Evolutionary conservation across 2,113 vertebrate genomes (phyloP).

Genomic region (Halichoerus grypus): DNA sequence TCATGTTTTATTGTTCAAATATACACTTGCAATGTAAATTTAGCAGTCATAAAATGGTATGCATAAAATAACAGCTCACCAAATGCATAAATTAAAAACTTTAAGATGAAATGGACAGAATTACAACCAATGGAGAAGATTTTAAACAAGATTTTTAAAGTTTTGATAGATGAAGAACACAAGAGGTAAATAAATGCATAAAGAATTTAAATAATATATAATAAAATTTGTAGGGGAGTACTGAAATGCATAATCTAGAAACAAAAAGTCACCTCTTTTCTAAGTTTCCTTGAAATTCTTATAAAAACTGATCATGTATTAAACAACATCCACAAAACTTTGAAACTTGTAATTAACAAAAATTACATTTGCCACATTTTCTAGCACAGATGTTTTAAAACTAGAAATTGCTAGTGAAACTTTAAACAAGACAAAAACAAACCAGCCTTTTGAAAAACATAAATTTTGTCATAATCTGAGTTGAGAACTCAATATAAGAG

Average conservation of each 20-base stretch:
- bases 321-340: slow-evolving; percentile 44
- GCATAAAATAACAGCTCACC: slow-evolving; percentile 56
- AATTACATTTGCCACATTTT: slow-evolving; percentile 39
- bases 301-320: slow-evolving; percentile 13
- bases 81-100: slow-evolving; percentile 72
- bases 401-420: not conserved
- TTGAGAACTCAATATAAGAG: not conserved
- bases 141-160: not conserved
- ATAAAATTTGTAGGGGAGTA: slow-evolving; percentile 14
- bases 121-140: not conserved
- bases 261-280: not conserved
- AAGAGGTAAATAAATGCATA: not conserved
- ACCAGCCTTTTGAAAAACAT: not conserved
- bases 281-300: slow-evolving; percentile 22
- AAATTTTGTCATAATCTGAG: slow-evolving; percentile 23
- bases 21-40: slow-evolving; percentile 66
- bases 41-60: slow-evolving; percentile 57
- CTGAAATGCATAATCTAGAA: slow-evolving; percentile 24
- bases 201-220: not conserved
- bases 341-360: slow-evolving; percentile 40
- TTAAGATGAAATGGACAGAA: slow-evolving; percentile 42
- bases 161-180: not conserved
- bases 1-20: slow-evolving; percentile 74
- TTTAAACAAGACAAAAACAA: slow-evolving; percentile 32
- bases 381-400: slow-evolving; percentile 3